A percentile compares a stretch with the other conserved stretches of the same genome.
Conservation (phyloP, 2,888 invertebrate species). For the Hydrotaea cyrtoneurina region DNA sequence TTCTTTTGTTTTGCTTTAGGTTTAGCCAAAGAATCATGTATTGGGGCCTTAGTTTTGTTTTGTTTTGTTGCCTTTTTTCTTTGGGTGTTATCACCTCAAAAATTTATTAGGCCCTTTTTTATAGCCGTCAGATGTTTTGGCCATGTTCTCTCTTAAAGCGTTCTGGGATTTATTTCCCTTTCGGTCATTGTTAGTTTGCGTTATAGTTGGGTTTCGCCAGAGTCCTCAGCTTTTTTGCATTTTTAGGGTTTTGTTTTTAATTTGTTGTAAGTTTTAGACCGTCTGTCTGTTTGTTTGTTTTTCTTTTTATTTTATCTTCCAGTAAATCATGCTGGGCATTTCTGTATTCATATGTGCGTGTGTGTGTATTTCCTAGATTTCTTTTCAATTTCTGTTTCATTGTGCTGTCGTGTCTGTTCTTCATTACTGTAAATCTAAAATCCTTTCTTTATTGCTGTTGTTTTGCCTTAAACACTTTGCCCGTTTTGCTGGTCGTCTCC, state of each 20-base stretch:
- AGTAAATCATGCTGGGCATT: constrained; percentile 13
- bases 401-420: constrained; percentile 17
- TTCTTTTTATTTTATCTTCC: background rate
- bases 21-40: background rate
- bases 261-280: background rate
- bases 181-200: background rate
- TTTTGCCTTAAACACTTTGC: constrained; percentile 7
- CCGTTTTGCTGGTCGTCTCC: background rate
- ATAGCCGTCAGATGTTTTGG: constrained; percentile 6
- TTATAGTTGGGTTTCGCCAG: background rate
- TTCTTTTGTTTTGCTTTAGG: background rate
- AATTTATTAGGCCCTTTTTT: constrained; percentile 29
- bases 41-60: background rate
- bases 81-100: constrained; percentile 20
- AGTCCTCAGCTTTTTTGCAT: constrained; percentile 3
- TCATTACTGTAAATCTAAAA: constrained; percentile 32
- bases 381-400: constrained; percentile 16
- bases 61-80: background rate
- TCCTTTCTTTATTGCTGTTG: constrained; percentile 5
- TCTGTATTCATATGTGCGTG: background rate
- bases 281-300: background rate
- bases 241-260: constrained; percentile 20
- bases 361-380: background rate
- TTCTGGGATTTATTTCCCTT: background rate
- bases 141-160: background rate